phyloP scores from a whole-genome alignment of 2,888 invertebrate genomes.

The Leptopilina syphax region DNA sequence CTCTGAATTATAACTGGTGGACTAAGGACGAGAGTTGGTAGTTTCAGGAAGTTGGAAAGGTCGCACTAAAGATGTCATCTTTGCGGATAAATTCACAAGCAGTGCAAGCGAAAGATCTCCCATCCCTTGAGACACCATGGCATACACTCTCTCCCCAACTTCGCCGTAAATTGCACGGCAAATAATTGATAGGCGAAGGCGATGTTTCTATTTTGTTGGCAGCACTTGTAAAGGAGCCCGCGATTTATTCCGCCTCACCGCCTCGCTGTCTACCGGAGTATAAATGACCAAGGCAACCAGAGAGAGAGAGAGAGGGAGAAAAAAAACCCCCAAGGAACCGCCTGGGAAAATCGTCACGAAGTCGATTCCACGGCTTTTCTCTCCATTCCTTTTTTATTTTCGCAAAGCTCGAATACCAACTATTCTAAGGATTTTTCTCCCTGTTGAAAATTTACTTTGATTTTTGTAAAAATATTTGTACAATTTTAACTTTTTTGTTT shows the following conservation, averaged over 20 bases:
- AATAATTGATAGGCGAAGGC: conserved; percentile 76
- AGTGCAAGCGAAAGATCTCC: conserved; percentile 49
- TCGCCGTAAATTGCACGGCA: conserved; percentile 71
- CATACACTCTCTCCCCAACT: conserved; percentile 45
- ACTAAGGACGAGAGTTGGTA: conserved; percentile 42
- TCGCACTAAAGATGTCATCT: conserved; percentile 72
- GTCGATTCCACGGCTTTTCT: conserved; percentile 59
- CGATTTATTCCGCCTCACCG: conserved; percentile 76
- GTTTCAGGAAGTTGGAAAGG: conserved; percentile 65
- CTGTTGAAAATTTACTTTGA: too few relatives aligned
- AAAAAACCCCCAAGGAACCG: conserved; percentile 51
- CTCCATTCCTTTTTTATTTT: background rate
- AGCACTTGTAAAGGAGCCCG: conserved; percentile 71
- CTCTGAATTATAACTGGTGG: conserved; percentile 54
- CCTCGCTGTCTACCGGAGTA: conserved; percentile 70
- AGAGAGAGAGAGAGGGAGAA: conserved; percentile 34
- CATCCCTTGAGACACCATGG: conserved; percentile 43
- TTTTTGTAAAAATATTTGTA: background rate
- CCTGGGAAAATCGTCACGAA: conserved; percentile 61
- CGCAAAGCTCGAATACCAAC: background rate
- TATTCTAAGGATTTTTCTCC: background rate
- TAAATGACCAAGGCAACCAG: conserved; percentile 64
- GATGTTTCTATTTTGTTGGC: conserved; percentile 76
- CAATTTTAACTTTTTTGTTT: too few relatives aligned
- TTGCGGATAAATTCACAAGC: conserved; percentile 63